Evolutionary conservation across 2,113 vertebrate genomes (phyloP), one percentile per base, ranked within the genome.

Genomic region (Carollia perspicillata): DNA sequence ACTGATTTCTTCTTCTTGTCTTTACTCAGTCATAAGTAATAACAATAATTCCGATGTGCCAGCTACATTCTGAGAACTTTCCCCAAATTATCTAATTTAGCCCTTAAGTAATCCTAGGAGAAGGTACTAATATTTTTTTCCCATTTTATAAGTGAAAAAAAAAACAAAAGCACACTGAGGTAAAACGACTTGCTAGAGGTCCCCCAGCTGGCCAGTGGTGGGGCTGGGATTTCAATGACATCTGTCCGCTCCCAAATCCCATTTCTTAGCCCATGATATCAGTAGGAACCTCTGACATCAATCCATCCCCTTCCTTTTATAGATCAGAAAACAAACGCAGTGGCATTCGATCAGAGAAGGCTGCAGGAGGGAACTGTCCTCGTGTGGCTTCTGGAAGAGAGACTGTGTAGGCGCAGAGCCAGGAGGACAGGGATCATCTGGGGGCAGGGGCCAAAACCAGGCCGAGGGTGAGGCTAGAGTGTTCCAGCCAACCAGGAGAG

Each of bases 271-370:
- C 84, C 40, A 26, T 63, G 77, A 75, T 66, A 42, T 91, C 40
- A 84, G 60, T 53, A 93, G 92, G 78, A 79, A 92, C 79, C 83
- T 85, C 77, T 78, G 66, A 89, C 85, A 86, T 75, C 66, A 69
- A 40, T 74, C 13, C 33, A 49, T 71, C 9, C 14, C 81, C n/a
- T 88, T 90, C 51, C 51, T 94, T 94, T 80, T 42, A 94, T 65
- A 96, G 84, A 83, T 53, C 95, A 75, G 66, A 93, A 94, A 66
- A 33, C 42, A 28, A 55, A 95, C 17, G n/a, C 22, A 11, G 84
- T 33, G 3, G 68, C 23, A 3, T n/a, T 37, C 51, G 22, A 40
- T 55, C 74, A 72, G 65, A 72, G 18, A 11, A 91, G n/a, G 28
- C 30, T 63, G 30, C 18, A 35, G 18, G 92, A 81, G 51, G 11